Conservation (phyloP, 2,888 invertebrate species). For the Eurois occulta region DNA sequence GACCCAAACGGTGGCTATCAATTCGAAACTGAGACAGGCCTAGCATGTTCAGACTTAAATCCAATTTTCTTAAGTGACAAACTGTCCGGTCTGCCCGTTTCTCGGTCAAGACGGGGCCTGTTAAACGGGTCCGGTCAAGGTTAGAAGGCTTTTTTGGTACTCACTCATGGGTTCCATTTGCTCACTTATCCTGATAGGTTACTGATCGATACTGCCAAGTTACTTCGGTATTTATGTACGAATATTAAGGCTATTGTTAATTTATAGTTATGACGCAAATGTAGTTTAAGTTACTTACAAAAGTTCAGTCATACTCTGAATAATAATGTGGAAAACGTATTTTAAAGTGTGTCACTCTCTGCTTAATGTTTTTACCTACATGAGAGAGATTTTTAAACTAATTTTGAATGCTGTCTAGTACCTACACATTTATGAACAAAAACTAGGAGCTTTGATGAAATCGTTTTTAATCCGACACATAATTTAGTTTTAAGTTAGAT, state of each 20-base stretch:
- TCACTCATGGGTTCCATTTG: background rate
- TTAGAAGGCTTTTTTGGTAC: conserved; percentile 24
- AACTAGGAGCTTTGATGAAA: background rate
- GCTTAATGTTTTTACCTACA: background rate
- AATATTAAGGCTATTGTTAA: background rate
- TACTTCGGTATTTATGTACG: background rate
- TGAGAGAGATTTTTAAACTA: background rate
- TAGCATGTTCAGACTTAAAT: background rate
- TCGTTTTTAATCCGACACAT: background rate
- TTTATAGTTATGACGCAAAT: background rate
- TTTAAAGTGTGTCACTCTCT: background rate
- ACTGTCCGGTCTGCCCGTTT: background rate
- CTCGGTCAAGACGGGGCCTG: conserved; percentile 35
- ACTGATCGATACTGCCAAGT: background rate
- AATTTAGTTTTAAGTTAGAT: too few species aligned
- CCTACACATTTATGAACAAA: background rate
- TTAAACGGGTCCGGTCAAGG: conserved; percentile 47
- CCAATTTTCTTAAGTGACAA: conserved; percentile 6
- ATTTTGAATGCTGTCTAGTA: background rate
- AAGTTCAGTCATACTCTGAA: background rate
- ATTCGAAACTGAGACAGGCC: background rate
- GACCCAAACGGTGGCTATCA: background rate
- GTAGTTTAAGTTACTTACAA: too few species aligned
- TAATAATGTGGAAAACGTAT: background rate
- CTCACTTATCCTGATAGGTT: conserved; percentile 6